Percentiles rank a stretch among this genome's conserved stretches.
Conservation (phyloP, 2,113 vertebrate species). For the Marmota flaviventris region DNA sequence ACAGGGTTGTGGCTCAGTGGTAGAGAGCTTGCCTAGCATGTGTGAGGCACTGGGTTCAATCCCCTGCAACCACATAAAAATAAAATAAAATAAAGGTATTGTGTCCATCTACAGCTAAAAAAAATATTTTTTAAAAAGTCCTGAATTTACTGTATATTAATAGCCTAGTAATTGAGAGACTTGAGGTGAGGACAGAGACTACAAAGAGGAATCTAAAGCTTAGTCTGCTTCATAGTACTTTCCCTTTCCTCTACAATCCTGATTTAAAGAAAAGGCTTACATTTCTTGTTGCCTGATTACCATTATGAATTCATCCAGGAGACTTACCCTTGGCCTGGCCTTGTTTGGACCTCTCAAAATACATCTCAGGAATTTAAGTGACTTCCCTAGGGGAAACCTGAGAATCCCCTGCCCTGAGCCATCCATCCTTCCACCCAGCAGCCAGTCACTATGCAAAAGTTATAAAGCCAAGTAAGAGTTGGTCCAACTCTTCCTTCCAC, state of each 20-base stretch:
- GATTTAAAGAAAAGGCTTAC: not conserved
- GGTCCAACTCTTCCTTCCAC: not conserved
- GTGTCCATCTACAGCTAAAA: too few species aligned
- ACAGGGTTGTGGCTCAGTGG: too few species aligned
- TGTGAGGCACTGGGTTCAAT: too few species aligned
- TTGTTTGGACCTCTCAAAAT: slow-evolving; percentile 30
- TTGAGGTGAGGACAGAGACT: not conserved
- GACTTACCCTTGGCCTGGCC: not conserved
- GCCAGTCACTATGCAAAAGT: not conserved
- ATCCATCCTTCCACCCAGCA: not conserved
- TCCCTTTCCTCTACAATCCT: not conserved
- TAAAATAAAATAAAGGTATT: too few species aligned
- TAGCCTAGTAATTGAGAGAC: not conserved
- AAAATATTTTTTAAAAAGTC: not conserved
- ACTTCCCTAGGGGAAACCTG: not conserved
- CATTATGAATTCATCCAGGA: not conserved
- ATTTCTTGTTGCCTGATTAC: slow-evolving; percentile 17
- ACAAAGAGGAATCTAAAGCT: not conserved
- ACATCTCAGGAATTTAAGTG: not conserved
- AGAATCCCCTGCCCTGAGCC: not conserved
- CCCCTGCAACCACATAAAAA: too few species aligned
- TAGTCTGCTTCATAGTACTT: not conserved
- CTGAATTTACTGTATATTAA: not conserved
- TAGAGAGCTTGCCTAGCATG: too few species aligned
- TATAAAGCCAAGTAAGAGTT: not conserved